phyloP scores from a whole-genome alignment of 2,113 vertebrate genomes.

The Sitta europaea region DNA sequence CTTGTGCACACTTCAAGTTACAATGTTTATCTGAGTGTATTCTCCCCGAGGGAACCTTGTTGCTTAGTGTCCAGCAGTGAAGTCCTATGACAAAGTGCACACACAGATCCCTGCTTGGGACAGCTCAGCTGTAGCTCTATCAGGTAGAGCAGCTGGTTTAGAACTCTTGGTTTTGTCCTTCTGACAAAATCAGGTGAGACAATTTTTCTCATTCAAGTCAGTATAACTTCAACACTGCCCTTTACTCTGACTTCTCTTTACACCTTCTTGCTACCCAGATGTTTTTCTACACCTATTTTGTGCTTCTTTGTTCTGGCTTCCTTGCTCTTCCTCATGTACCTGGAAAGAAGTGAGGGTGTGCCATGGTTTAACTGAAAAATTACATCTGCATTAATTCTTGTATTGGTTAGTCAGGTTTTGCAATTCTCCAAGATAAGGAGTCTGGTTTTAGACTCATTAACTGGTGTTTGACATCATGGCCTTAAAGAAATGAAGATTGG shows the following conservation, averaged over 20 bases:
- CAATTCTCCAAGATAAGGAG: neutral
- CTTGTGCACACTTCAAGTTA: neutral
- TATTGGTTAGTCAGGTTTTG: neutral
- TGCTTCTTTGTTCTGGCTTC: neutral
- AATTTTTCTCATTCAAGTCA: neutral
- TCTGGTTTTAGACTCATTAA: neutral
- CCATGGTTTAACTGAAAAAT: neutral
- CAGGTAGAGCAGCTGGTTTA: accelerated
- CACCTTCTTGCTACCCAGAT: neutral
- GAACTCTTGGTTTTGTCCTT: neutral
- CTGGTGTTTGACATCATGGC: neutral
- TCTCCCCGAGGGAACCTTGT: neutral
- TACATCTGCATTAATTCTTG: neutral
- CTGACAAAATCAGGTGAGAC: neutral
- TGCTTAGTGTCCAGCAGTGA: accelerated
- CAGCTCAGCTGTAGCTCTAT: neutral
- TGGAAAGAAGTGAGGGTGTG: neutral
- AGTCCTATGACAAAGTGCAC: accelerated
- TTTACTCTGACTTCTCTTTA: neutral
- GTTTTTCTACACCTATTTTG: neutral
- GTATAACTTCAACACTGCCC: neutral
- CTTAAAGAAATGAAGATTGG: neutral
- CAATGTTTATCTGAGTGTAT: neutral
- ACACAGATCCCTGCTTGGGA: accelerated
- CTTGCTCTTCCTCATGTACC: no score